These are phyloP conservation scores for Natrix natrix DNA, from an alignment of 2,797 vertebrate species.

Conservation along the genomic window DNA sequence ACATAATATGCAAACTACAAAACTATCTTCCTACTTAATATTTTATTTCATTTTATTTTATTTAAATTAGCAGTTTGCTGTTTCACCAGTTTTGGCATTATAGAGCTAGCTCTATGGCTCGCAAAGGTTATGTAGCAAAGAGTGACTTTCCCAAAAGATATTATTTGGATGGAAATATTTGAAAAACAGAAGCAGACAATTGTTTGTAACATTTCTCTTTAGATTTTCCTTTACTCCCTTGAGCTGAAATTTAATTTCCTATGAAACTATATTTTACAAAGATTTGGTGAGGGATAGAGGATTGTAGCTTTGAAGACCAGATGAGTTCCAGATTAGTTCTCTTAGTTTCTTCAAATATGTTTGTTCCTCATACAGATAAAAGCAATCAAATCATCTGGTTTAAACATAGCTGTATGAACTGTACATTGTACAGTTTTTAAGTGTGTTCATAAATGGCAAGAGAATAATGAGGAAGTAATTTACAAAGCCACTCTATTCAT, in stretches of 20 bases:
- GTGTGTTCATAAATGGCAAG: neutral
- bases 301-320: neutral
- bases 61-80: constrained; percentile 34
- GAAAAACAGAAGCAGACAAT: constrained; percentile 19
- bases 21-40: constrained; percentile 42
- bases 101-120: constrained; percentile 39
- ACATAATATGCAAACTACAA: constrained; percentile 39
- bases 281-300: neutral
- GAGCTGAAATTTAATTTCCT: neutral
- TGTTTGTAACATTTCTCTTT: constrained; percentile 1
- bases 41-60: constrained; percentile 53
- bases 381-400: neutral
- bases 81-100: constrained; percentile 36
- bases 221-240: neutral
- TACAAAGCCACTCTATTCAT: neutral
- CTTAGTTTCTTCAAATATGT: neutral
- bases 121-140: constrained; percentile 39
- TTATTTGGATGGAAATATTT: neutral
- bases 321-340: neutral
- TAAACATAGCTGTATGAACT: neutral
- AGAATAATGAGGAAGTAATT: neutral
- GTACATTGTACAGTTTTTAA: neutral
- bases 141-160: constrained; percentile 19
- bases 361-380: neutral
- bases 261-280: neutral